These are phyloP conservation scores for Cephus runcator DNA, from an alignment of 2,888 invertebrate species.

Conservation along the genomic window DNA sequence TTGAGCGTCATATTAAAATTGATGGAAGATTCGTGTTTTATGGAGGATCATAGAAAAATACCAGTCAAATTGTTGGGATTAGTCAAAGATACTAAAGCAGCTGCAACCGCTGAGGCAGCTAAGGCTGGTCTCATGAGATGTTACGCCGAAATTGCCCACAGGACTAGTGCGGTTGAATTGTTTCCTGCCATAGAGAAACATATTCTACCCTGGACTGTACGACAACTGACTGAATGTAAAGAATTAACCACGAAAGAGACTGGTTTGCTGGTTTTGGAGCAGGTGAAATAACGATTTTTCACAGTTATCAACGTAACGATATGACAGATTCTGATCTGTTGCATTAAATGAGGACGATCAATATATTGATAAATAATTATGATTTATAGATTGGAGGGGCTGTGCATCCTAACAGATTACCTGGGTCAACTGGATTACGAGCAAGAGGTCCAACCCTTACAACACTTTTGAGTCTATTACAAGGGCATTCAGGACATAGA, in stretches of 20 bases:
- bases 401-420: conserved; percentile 46
- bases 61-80: conserved; percentile 53
- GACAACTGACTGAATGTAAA: conserved; percentile 51
- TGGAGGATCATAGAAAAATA: conserved; percentile 47
- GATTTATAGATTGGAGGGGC: conserved; percentile 45
- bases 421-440: conserved; percentile 42
- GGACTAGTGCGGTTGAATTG: conserved; percentile 37
- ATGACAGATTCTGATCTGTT: not conserved
- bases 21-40: conserved; percentile 48
- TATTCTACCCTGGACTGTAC: conserved; percentile 53
- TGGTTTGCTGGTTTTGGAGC: conserved; percentile 53
- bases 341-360: too few relatives aligned
- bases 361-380: not conserved
- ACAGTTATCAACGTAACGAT: not conserved
- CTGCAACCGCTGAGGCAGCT: conserved; percentile 51
- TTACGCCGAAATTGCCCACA: conserved; percentile 52
- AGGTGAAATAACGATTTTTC: conserved; percentile 29
- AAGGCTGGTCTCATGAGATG: conserved; percentile 51
- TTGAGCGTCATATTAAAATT: conserved; percentile 42
- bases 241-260: conserved; percentile 51
- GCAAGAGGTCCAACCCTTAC: conserved; percentile 46
- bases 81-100: conserved; percentile 52
- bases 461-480: conserved; percentile 47
- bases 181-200: conserved; percentile 34
- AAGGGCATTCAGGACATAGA: conserved; percentile 49